phyloP scores from a whole-genome alignment of 2,113 vertebrate species.

The Coptodon rendalli region DNA sequence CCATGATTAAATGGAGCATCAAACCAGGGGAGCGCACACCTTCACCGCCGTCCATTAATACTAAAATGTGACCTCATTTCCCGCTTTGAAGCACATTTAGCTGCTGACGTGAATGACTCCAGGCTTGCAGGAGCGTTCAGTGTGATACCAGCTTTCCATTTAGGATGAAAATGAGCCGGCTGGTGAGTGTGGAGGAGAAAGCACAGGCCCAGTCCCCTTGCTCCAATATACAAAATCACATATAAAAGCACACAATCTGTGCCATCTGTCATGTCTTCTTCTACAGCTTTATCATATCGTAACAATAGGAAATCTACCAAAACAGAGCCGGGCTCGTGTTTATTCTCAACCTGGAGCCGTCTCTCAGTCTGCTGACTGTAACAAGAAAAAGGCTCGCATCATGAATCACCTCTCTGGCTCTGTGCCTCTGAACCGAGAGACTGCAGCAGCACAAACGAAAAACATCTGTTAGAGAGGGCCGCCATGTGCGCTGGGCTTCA shows the following conservation, averaged over 20 bases:
- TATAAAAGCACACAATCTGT: neutral
- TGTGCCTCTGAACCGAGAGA: conserved; percentile 38
- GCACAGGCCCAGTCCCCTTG: neutral
- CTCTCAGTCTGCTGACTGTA: conserved; percentile 47
- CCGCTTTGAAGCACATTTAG: neutral
- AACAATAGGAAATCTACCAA: conserved; percentile 5
- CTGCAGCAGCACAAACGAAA: conserved; percentile 69
- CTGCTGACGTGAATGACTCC: neutral
- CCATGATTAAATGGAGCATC: conserved; percentile 49
- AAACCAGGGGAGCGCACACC: conserved; percentile 16
- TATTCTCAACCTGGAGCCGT: conserved; percentile 25
- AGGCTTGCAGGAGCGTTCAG: neutral
- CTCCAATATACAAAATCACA: neutral
- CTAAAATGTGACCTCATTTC: conserved; percentile 48
- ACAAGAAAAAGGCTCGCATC: conserved; percentile 57
- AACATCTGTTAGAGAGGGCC: conserved; percentile 69
- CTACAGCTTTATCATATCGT: neutral
- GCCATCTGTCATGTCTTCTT: neutral
- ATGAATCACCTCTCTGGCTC: conserved; percentile 71
- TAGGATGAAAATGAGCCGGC: neutral
- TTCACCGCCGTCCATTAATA: neutral
- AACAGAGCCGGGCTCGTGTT: conserved; percentile 35
- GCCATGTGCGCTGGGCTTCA: conserved; percentile 62
- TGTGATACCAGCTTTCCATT: neutral
- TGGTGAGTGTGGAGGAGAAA: neutral